A percentile compares a stretch with the other conserved stretches of the same genome.
Evolutionary conservation across 2,797 vertebrate species (phyloP).

Genomic region (Catamblyrhynchus diadema): DNA sequence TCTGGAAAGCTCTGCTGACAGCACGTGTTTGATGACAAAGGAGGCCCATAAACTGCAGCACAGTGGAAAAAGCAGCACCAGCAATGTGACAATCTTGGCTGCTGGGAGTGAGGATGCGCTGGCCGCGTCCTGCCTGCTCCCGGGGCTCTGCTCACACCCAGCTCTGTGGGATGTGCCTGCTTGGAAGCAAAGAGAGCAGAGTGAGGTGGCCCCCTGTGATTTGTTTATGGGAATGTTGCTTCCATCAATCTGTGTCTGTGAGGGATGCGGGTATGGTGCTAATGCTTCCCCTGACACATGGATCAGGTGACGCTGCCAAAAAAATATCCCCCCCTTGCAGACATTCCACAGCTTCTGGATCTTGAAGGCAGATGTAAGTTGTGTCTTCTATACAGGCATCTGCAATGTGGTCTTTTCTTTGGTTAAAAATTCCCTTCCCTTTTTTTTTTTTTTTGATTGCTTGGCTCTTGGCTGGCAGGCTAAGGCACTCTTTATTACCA

Average conservation of each 20-base stretch:
- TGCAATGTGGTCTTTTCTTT: background rate
- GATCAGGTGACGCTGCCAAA: constrained; percentile 35
- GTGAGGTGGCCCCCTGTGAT: background rate
- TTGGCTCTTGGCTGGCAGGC: background rate
- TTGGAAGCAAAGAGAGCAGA: background rate
- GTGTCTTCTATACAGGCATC: background rate
- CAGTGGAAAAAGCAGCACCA: background rate
- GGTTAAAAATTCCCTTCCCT: background rate
- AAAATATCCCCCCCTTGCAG: background rate
- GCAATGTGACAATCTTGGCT: background rate
- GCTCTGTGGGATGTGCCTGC: background rate
- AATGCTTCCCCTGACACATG: constrained; percentile 41
- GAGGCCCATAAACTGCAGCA: background rate
- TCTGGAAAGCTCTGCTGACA: background rate
- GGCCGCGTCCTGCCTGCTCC: background rate
- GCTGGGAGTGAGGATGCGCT: background rate
- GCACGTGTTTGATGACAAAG: background rate
- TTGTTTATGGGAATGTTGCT: constrained; percentile 17
- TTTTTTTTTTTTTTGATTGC: background rate
- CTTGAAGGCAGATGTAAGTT: constrained; percentile 30
- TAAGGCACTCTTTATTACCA: background rate
- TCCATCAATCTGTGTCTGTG: background rate
- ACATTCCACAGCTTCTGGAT: constrained; percentile 50
- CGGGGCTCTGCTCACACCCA: background rate
- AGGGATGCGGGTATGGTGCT: background rate